Percentiles rank a stretch among this genome's conserved stretches.
These are phyloP conservation scores for Drosophila subquinaria DNA, from an alignment of 2,888 invertebrate genomes.

Conservation along the genomic window DNA sequence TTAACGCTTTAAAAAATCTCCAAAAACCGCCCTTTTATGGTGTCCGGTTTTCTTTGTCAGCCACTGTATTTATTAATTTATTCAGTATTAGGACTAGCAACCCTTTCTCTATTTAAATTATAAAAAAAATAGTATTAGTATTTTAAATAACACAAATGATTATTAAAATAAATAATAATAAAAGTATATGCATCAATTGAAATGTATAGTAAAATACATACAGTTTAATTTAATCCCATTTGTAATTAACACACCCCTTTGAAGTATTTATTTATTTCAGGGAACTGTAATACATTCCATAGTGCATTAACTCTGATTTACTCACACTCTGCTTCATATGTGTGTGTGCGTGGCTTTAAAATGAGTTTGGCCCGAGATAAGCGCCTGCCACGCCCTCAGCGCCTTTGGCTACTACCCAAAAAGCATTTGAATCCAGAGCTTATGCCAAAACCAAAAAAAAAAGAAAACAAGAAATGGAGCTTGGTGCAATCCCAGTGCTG, in stretches of 20 bases:
- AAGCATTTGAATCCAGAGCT: slow-evolving; percentile 24
- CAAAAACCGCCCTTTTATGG: no score
- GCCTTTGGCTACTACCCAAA: slow-evolving; percentile 26
- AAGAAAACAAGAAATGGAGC: slow-evolving; percentile 1
- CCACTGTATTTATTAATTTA: no score
- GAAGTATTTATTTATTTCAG: background rate
- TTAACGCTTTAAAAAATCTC: no score
- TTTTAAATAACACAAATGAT: no score
- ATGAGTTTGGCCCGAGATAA: slow-evolving; percentile 42
- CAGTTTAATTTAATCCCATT: background rate
- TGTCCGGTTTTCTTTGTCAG: no score
- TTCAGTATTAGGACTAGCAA: no score
- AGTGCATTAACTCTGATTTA: slow-evolving; percentile 27
- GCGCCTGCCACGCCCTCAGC: slow-evolving; percentile 33
- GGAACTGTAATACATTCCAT: background rate
- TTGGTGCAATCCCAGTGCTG: slow-evolving; percentile 39
- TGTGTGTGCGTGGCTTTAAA: slow-evolving; percentile 30
- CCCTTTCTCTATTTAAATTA: no score
- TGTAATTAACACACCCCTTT: background rate
- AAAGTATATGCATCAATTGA: no score
- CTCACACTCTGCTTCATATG: background rate
- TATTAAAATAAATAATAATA: no score
- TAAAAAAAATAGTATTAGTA: no score
- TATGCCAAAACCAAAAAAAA: slow-evolving; percentile 19
- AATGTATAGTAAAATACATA: background rate